A percentile compares a stretch with the other conserved stretches of the same genome.
These are phyloP conservation scores for Agraylea sexmaculata DNA, from an alignment of 1,140 invertebrate genomes.

Conservation along the genomic window DNA sequence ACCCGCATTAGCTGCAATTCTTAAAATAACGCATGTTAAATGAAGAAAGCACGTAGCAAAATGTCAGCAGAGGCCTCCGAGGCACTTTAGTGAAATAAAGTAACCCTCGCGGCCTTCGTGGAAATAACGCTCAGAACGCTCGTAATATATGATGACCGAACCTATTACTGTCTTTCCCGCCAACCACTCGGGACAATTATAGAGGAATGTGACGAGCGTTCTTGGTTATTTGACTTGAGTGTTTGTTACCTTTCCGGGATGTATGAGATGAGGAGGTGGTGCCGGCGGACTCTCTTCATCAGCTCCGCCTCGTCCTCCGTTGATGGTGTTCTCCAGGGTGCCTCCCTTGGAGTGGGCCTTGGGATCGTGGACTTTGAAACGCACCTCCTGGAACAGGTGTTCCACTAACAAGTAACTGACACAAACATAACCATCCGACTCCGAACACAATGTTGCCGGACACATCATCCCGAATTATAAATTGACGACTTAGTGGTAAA, in stretches of 20 bases:
- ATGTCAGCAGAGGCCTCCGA: too few relatives aligned
- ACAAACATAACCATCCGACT: neutral
- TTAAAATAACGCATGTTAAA: too few relatives aligned
- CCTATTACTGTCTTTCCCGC: too few relatives aligned
- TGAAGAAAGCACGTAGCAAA: too few relatives aligned
- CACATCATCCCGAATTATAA: neutral
- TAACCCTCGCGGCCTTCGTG: too few relatives aligned
- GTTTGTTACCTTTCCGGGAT: slow-evolving; percentile 56
- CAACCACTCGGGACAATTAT: too few relatives aligned
- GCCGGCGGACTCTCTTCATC: slow-evolving; percentile 52
- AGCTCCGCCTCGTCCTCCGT: slow-evolving; percentile 55
- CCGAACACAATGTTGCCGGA: neutral
- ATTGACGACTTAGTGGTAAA: slow-evolving; percentile 3
- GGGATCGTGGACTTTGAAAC: slow-evolving; percentile 86
- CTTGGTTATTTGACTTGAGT: too few relatives aligned
- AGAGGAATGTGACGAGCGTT: too few relatives aligned
- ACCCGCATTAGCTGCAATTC: too few relatives aligned
- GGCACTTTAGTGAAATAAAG: too few relatives aligned
- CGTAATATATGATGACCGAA: too few relatives aligned
- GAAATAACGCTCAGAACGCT: too few relatives aligned
- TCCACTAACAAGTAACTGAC: slow-evolving; percentile 55
- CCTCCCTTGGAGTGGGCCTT: slow-evolving; percentile 85
- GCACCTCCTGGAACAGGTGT: slow-evolving; percentile 81
- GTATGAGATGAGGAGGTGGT: slow-evolving; percentile 61
- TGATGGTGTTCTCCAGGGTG: slow-evolving; percentile 80